Evolutionary conservation across 2,113 vertebrate species (phyloP), one percentile per base, ranked within the genome.

Genomic region (Lipophrys pholis): DNA sequence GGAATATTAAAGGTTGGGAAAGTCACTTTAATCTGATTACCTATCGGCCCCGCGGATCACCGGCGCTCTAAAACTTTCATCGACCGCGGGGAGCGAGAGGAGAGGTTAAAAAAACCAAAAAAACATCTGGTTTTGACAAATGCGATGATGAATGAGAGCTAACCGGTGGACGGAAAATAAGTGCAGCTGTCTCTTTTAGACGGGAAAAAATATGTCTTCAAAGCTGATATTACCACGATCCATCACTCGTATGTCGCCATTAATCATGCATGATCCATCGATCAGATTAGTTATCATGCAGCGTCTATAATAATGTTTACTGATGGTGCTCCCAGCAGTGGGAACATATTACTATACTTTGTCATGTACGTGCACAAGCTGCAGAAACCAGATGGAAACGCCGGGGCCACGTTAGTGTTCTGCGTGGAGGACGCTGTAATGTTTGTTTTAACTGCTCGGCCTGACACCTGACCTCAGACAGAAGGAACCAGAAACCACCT

Each of bases 161-260:
- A 89, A 82, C 85, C n/a, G 72, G 42, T 62, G 64, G 65, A 87
- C 17, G 39, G 80, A 59, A 73, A 80, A 78, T 84, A 82, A 76
- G 83, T 67, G 73, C 56, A 38, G 60, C 80, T 36, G 60, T 74
- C 75, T 71, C 61, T 66, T 89, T 73, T 39, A 75, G 50, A 59
- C 56, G 63, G 38, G 49, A 9, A 61, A 77, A 80, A 73, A 80
- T 30, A 82, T 67, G 69, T 80, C 82, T 89, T 75, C 63, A 75
- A 52, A 75, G 84, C 80, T 60, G 68, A 81, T 91, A 92, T 92
- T 91, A 90, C 88, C 73, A 75, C 87, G 71, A 91, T 91, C 89
- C 89, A 91, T 92, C 91, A 91, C 85, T 71, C 70, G 43, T 2
- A 64, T 78, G 86, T 87, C 85, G 79, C 48, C 74, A 76, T 81